Evolutionary conservation across 2,113 vertebrate genomes (phyloP).

Genomic region (Cynocephalus volans): DNA sequence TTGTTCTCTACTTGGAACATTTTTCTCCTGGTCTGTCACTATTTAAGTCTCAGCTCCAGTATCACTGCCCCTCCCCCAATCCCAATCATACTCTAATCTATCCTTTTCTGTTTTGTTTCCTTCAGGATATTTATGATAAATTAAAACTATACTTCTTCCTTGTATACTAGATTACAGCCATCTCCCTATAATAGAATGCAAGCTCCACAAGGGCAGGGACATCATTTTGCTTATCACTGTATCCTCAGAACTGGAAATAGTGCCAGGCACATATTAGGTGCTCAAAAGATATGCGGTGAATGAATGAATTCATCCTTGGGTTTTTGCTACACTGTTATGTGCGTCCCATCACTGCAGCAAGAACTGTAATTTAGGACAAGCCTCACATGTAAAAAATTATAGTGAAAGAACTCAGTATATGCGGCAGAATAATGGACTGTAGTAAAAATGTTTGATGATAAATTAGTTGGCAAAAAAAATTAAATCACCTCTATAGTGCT

Average conservation of each 20-base stretch:
- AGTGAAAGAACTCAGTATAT: constrained; percentile 56
- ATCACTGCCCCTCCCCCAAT: neutral
- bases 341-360: neutral
- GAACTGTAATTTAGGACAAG: constrained; percentile 50
- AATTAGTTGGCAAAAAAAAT: constrained; percentile 58
- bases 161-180: constrained; percentile 1
- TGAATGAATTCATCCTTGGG: neutral
- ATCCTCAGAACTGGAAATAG: constrained; percentile 18
- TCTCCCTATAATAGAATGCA: neutral
- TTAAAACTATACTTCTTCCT: constrained; percentile 8
- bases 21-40: neutral
- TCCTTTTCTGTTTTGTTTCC: constrained; percentile 32
- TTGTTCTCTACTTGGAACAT: constrained; percentile 9
- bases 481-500: constrained; percentile 34
- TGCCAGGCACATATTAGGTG: neutral
- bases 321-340: neutral
- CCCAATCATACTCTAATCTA: constrained; percentile 12
- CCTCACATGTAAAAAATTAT: constrained; percentile 36
- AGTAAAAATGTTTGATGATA: constrained; percentile 27
- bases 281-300: neutral
- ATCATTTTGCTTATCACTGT: constrained; percentile 42
- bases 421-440: constrained; percentile 67
- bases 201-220: neutral
- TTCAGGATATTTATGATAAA: constrained; percentile 39
- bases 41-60: neutral